Conservation (phyloP, 2,797 vertebrate species). For the Lacerta agilis region DNA sequence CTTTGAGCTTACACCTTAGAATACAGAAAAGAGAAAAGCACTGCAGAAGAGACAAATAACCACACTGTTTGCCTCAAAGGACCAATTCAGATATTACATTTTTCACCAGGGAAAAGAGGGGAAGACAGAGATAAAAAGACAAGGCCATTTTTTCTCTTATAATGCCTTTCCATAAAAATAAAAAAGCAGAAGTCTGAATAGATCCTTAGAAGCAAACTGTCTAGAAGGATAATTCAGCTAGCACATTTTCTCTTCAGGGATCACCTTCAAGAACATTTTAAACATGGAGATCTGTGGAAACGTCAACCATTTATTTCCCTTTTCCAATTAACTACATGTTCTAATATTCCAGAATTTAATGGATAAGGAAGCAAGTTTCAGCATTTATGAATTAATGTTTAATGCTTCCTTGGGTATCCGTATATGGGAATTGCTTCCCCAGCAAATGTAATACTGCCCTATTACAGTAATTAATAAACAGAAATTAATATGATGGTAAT, state of each 20-base stretch:
- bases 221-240: not conserved
- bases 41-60: not conserved
- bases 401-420: not conserved
- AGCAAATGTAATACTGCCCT: not conserved
- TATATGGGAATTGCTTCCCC: not conserved
- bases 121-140: not conserved
- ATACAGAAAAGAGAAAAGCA: slow-evolving; percentile 8
- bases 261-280: not conserved
- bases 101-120: not conserved
- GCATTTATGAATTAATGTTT: not conserved
- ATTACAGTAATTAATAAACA: not conserved
- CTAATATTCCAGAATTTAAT: not conserved
- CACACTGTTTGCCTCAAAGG: slow-evolving; percentile 3
- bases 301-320: not conserved
- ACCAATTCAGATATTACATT: not conserved
- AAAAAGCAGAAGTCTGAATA: not conserved
- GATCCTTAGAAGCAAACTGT: not conserved
- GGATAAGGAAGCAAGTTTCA: not conserved
- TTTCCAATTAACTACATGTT: not conserved
- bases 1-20: not conserved
- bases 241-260: not conserved
- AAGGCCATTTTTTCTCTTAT: not conserved
- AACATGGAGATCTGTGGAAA: not conserved
- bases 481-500: too few species aligned
- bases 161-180: not conserved